Evolutionary conservation across 2,888 invertebrate genomes (phyloP), one percentile per base, ranked within the genome.

Genomic region (Oithona nana): DNA sequence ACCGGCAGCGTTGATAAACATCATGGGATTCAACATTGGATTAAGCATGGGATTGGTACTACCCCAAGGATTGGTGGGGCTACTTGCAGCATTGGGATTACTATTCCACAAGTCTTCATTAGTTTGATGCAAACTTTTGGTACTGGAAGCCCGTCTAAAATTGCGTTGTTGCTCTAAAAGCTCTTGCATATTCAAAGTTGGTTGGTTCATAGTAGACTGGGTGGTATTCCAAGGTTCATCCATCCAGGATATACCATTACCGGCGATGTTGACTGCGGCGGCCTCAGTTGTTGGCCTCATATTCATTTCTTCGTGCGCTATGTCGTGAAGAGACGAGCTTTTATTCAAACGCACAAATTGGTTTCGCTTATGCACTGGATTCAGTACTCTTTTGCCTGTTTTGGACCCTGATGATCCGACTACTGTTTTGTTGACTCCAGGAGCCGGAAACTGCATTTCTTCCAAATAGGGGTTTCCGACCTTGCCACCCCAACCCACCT

Each of bases 271-370:
- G 52, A 6, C 11, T n/a, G 52, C 52, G 11, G 11, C 48, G 11
- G n/a, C 49, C 49, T 3, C 20, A n/a, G 20, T 49, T 20, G 20
- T 49, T 49, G 20, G n/a, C n/a, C n/a, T 49, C 49, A 49, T n/a
- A 22, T 20, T 24, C 22, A 22, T 2, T 24, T 52, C 24, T 22
- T n/a, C 49, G 20, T 48, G 59, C 1, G 59, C 59, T 24, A 59
- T 59, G 26, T 59, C 49, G 20, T 59, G 59, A 16, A 59, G 24
- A 6, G 59, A 59, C 4, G 59, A 59, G 49, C 59, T 59, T 24
- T 49, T 59, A 13, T 49, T 48, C 8, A 50, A 20, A 22, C 50
- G 49, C 50, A 50, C 48, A 24, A 39, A 49, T 24, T 50, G 20
- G 6, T 28, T 24, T 59, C 50, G 22, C n/a, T 58, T 31, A 31